Evolutionary conservation across 64 coral and sea anemone genomes (phyloP).

Genomic region (Porites australiensis): DNA sequence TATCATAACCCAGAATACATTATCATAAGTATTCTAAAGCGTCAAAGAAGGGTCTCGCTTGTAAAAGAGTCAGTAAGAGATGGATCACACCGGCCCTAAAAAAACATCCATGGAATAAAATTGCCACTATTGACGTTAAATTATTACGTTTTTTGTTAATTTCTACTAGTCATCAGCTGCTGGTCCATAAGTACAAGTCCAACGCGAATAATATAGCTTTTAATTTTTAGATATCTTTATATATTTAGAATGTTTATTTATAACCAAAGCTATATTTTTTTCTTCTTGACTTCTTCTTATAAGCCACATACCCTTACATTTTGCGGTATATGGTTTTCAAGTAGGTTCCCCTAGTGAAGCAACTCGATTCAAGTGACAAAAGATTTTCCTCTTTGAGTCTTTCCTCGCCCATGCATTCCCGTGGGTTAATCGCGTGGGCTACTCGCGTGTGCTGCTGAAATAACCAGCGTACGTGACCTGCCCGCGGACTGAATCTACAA

Average conservation of each 20-base stretch:
- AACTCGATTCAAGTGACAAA: not conserved
- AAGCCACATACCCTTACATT: not conserved
- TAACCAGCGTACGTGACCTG: not conserved
- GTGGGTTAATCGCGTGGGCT: not conserved
- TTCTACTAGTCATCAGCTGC: no score
- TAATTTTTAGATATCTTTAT: not conserved
- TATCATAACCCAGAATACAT: not conserved
- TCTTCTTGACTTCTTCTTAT: not conserved
- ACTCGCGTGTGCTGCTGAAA: not conserved
- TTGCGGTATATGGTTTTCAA: not conserved
- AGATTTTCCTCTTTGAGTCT: not conserved
- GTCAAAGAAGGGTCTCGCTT: no score
- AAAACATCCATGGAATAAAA: not conserved
- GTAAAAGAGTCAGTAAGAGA: no score
- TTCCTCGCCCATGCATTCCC: not conserved
- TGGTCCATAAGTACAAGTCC: not conserved
- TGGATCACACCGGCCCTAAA: no score
- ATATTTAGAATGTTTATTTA: conserved; percentile 33
- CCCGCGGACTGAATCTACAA: not conserved
- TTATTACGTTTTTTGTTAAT: not conserved
- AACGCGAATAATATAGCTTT: not conserved
- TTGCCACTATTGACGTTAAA: not conserved
- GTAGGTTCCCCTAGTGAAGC: not conserved
- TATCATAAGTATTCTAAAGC: no score
- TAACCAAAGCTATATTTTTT: conserved; percentile 33